These are phyloP conservation scores for Gephyroberyx darwinii DNA, from an alignment of 2,797 vertebrate genomes.

Conservation along the genomic window DNA sequence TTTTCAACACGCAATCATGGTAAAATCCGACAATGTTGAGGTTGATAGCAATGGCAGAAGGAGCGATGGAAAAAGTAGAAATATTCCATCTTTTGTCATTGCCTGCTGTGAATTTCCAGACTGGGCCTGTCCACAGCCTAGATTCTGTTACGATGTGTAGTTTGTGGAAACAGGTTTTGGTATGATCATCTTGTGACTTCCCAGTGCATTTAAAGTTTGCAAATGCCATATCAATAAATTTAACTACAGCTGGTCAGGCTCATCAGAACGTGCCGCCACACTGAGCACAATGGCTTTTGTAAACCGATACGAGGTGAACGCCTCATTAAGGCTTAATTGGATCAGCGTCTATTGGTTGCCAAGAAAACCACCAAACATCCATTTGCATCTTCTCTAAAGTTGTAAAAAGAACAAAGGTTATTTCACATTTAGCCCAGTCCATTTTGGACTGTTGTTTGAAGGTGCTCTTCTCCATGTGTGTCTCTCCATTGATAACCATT, in stretches of 20 bases:
- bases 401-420: not conserved
- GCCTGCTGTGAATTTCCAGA: not conserved
- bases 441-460: not conserved
- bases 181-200: not conserved
- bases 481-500: not conserved
- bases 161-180: not conserved
- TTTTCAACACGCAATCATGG: not conserved
- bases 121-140: not conserved
- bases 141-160: not conserved
- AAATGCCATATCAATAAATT: not conserved
- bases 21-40: not conserved
- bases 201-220: not conserved
- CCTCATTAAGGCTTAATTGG: not conserved
- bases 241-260: not conserved
- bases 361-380: not conserved
- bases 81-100: not conserved
- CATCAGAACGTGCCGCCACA: constrained; percentile 20
- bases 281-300: not conserved
- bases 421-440: not conserved
- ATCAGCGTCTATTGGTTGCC: not conserved
- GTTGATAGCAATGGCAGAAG: not conserved
- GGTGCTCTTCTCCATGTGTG: not conserved
- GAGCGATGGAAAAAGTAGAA: not conserved
- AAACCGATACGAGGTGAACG: not conserved
- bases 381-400: not conserved